Percentiles rank a stretch among this genome's conserved stretches.
Conservation (phyloP, 2,797 vertebrate genomes). For the Epinephelus malabaricus region DNA sequence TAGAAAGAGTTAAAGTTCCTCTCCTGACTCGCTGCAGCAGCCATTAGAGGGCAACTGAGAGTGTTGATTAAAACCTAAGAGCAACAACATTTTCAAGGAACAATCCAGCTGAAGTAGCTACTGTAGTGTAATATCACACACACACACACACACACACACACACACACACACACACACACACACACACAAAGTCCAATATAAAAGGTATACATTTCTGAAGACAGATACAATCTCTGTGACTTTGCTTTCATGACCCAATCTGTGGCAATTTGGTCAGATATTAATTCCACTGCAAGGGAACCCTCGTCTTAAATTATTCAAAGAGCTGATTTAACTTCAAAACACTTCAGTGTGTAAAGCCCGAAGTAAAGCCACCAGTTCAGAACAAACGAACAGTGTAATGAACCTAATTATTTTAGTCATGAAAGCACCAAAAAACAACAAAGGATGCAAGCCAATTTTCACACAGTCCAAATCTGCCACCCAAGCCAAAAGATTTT, state of each 20-base stretch:
- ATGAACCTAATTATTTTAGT: conserved; percentile 62
- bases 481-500: neutral
- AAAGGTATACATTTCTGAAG: conserved; percentile 21
- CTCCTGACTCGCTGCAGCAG: conserved; percentile 27
- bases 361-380: conserved; percentile 55
- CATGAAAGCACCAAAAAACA: conserved; percentile 47
- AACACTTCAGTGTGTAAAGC: conserved; percentile 49
- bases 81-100: conserved; percentile 29
- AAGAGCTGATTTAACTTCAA: conserved; percentile 53
- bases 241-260: conserved; percentile 40
- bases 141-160: neutral
- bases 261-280: conserved; percentile 49
- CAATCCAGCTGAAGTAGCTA: neutral
- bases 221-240: neutral
- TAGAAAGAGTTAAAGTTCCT: conserved; percentile 50
- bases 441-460: conserved; percentile 25
- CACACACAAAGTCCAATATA: conserved; percentile 6
- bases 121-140: neutral
- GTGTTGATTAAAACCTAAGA: conserved; percentile 53
- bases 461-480: conserved; percentile 24
- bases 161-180: conserved; percentile 3
- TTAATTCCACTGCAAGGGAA: conserved; percentile 35
- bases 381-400: conserved; percentile 44
- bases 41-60: conserved; percentile 37
- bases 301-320: conserved; percentile 63